Percentiles rank a stretch among this genome's conserved stretches.
phyloP scores from a whole-genome alignment of 2,888 invertebrate genomes.

The Parelbella ahira region DNA sequence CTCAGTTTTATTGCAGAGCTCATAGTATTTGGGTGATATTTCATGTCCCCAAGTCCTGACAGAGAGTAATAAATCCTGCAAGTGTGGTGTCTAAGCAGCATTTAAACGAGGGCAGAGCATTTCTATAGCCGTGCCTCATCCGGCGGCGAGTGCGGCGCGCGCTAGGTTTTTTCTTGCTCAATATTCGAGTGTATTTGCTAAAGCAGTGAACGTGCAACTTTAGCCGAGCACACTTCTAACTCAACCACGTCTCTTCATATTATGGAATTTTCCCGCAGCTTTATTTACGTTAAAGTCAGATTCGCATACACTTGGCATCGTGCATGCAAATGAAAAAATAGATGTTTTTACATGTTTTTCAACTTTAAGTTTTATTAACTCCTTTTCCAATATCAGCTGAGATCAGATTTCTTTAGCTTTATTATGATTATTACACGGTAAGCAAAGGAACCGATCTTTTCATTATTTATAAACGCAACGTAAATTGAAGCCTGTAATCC shows the following conservation, averaged over 20 bases:
- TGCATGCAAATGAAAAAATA: conserved; percentile 8
- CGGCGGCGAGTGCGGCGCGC: conserved; percentile 5
- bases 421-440: too few species aligned
- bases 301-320: conserved; percentile 2
- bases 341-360: too few species aligned
- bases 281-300: conserved; percentile 11
- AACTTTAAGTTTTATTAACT: too few species aligned
- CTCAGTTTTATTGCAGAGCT: too few species aligned
- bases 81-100: conserved; percentile 1
- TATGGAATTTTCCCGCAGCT: conserved; percentile 12
- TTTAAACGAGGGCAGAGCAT: conserved; percentile 3
- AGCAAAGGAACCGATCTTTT: too few species aligned
- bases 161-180: conserved; percentile 1
- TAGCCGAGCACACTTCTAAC: conserved; percentile 14
- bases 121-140: conserved; percentile 3
- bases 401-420: too few species aligned
- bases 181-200: conserved; percentile 15
- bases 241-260: conserved; percentile 15
- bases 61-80: conserved; percentile 5
- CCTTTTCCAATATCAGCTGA: too few species aligned
- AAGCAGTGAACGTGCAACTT: conserved; percentile 16
- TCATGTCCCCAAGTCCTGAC: not conserved
- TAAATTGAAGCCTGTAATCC: too few species aligned
- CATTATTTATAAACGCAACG: too few species aligned
- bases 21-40: too few species aligned